Evolutionary conservation across 2,797 vertebrate genomes (phyloP), one percentile per base, ranked within the genome.

Genomic region (Triplophysa bombifrons): DNA sequence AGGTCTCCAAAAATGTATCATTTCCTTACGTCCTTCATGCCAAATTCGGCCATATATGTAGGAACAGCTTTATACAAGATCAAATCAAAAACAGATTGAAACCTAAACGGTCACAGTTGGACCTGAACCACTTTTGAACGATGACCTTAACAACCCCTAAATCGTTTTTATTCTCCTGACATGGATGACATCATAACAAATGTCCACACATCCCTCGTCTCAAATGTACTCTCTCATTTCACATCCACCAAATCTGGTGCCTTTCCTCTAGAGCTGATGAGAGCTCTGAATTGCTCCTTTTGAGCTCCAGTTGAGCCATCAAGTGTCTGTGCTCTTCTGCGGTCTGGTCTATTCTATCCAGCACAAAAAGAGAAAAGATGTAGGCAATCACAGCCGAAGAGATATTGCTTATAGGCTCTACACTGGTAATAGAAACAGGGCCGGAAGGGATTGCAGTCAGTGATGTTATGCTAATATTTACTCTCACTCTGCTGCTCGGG

Each of bases 381-480:
- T n/a, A 41, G 34, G 34, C 63, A 65, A 65, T 65, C 63, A 65
- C 30, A 65, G 34, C 30, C 20, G 30, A 65, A 38, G 34, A 19
- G 63, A 41, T 41, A 2, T 64, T 64, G 61, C 27, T 64, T 38
- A 63, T 63, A 63, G 30, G 22, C 60, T 63, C 27, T 30, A 10
- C 16, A 38, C 7, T 34, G 1, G 61, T 64, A n/a, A 64, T 64
- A 64, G 61, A 64, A 64, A 64, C 9, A 10, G 34, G 34, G 34
- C 34, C 10, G 63, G 34, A 65, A 38, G 14, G 9, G 61, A 64
- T 38, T 34, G 61, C 61, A 19, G 27, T 19, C 61, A n/a, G 61
- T 64, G 61, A 34, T 64, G 30, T 64, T 63, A 65, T 65, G 63
- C 63, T 65, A 65, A 65, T 65, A n/a, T 65, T 65, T 12, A 41